Evolutionary conservation across 2,888 invertebrate species (phyloP).

Genomic region (Athripsodes cinereus): DNA sequence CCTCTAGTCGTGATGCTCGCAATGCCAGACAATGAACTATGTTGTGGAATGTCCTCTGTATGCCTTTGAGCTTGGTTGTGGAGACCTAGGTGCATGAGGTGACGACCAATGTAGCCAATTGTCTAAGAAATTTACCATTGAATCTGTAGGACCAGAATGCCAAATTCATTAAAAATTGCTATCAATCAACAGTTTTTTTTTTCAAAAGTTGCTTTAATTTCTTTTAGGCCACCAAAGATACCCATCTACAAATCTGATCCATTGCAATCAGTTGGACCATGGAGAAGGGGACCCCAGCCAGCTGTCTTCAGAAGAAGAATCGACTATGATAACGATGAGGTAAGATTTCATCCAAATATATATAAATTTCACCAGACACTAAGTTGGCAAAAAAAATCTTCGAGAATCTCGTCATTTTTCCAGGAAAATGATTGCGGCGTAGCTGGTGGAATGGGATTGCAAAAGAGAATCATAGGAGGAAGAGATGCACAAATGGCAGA

Average conservation of each 20-base stretch:
- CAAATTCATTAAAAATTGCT: no score
- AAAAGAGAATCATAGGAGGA: conserved; percentile 77
- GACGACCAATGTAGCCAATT: no score
- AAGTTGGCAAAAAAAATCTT: not conserved
- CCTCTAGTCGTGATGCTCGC: no score
- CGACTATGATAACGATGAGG: conserved; percentile 43
- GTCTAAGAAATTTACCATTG: no score
- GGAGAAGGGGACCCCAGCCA: conserved; percentile 34
- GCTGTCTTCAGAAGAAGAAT: conserved; percentile 44
- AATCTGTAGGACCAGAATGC: no score
- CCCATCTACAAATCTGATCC: conserved; percentile 22
- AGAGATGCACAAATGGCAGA: conserved; percentile 69
- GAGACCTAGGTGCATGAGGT: no score
- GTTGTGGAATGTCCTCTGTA: no score
- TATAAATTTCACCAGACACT: no score
- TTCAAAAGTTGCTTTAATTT: no score
- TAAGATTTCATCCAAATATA: conserved; percentile 25
- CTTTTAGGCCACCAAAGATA: conserved; percentile 22
- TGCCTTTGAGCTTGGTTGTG: no score
- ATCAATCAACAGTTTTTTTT: no score
- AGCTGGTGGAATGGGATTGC: conserved; percentile 50
- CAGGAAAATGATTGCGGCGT: conserved; percentile 61
- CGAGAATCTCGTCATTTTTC: conserved; percentile 25
- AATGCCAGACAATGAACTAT: no score
- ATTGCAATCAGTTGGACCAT: conserved; percentile 34